Conservation (phyloP, 2,888 invertebrate genomes). For the Octonoba sinensis region DNA sequence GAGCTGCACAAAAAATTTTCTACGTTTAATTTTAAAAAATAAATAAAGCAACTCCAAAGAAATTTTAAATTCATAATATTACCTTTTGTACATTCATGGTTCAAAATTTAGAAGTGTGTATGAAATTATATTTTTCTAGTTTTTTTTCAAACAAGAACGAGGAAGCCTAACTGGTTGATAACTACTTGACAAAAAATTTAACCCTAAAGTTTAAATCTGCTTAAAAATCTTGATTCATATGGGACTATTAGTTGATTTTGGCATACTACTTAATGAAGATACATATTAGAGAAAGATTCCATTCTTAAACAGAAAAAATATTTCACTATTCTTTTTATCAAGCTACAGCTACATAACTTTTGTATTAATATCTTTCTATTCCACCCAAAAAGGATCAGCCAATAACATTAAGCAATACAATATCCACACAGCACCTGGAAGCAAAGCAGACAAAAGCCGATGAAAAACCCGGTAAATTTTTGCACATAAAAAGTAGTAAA, state of each 20-base stretch:
- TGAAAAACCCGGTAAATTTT: conserved; percentile 34
- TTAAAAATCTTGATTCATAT: no score
- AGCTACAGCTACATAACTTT: conserved; percentile 8
- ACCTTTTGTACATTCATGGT: no score
- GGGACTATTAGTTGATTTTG: background rate
- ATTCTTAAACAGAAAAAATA: background rate
- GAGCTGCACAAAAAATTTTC: no score
- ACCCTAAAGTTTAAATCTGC: no score
- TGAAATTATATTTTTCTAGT: no score
- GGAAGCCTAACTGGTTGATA: no score
- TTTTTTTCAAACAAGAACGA: no score
- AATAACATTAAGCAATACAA: conserved; percentile 43
- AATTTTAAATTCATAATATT: no score
- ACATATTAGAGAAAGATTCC: background rate
- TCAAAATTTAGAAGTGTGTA: no score
- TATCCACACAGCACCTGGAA: conserved; percentile 31
- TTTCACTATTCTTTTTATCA: conserved; percentile 13
- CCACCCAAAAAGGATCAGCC: conserved; percentile 38
- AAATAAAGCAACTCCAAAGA: no score
- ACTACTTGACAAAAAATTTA: no score
- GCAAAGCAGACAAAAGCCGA: conserved; percentile 40
- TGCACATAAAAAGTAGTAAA: conserved; percentile 45
- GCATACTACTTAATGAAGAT: background rate
- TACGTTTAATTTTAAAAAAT: no score
- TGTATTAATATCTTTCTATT: conserved; percentile 16